Evolutionary conservation across 2,888 invertebrate genomes (phyloP), one percentile per base, ranked within the genome.

Genomic region (Rhagonycha lutea): DNA sequence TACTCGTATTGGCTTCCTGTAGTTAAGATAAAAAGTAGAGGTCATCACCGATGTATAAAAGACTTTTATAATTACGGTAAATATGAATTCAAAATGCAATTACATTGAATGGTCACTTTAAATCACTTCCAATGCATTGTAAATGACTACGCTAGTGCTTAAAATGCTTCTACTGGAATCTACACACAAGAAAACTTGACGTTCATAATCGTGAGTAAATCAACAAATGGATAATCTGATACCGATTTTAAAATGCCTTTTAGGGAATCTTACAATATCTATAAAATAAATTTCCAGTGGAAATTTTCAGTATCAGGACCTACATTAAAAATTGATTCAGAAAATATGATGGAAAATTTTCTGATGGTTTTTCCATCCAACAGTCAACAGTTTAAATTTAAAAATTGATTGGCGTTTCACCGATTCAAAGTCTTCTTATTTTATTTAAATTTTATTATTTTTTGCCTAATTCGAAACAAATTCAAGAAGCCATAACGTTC

Each of bases 41-140:
- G 63, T 24, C 63, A 65, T 65, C 63, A 23, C 63, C n/a, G 63
- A n/a, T 23, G 18, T 18, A 18, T 62, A n/a, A 65, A 65, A 65
- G 18, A 12, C 18, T 65, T 65, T 65, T 24, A 14, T 24, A 65
- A 65, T 80, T 79, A 79, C 79, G 68, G 77, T 80, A 79, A 81
- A 81, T 81, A 81, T 80, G 81, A 81, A 81, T 81, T 79, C 78
- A 80, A 81, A 77, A 77, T 78, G 81, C 80, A 78, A 81, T 81
- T 81, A 81, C 76, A 78, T 80, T 81, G 77, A 81, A 81, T 79
- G 81, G 76, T 74, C 70, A 75, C 72, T 73, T 78, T 81, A 81
- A 81, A 80, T 80, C 80, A 80, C 73, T 76, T 65, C 70, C 72
- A 68, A 74, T 74, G 72, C 77, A 81, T 78, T 76, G 79, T 79